Conservation (phyloP, 2,113 vertebrate species). For the Murina feae region DNA sequence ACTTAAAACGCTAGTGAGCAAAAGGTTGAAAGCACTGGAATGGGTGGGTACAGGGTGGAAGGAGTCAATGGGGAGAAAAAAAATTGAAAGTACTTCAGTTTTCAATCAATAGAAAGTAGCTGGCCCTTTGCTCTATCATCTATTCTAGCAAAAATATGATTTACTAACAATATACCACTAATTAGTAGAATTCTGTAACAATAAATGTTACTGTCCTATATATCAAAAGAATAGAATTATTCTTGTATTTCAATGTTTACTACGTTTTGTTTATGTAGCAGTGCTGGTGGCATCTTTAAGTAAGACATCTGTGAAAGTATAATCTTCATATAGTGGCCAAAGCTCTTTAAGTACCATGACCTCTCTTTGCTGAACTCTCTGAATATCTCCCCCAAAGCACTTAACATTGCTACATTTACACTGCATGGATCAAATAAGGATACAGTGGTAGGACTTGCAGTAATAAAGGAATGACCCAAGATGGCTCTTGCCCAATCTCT, state of each 20-base stretch:
- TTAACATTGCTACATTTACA: neutral
- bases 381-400: neutral
- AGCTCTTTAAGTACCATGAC: neutral
- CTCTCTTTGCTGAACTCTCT: neutral
- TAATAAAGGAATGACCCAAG: neutral
- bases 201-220: neutral
- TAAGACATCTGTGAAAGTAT: neutral
- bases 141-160: neutral
- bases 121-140: neutral
- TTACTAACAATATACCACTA: neutral
- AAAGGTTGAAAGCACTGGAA: neutral
- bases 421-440: neutral
- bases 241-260: neutral
- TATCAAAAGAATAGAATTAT: neutral
- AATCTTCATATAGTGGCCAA: neutral
- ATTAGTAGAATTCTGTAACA: neutral
- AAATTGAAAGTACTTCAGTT: neutral
- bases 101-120: neutral
- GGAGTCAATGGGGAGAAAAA: too few relatives aligned
- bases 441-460: neutral
- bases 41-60: too few relatives aligned
- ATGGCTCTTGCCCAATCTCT: neutral
- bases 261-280: neutral
- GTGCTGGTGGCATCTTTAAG: neutral
- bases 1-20: neutral